Percentiles rank a stretch among this genome's conserved stretches.
Conservation (phyloP, 2,888 invertebrate species). For the Macrophya alboannulata region DNA sequence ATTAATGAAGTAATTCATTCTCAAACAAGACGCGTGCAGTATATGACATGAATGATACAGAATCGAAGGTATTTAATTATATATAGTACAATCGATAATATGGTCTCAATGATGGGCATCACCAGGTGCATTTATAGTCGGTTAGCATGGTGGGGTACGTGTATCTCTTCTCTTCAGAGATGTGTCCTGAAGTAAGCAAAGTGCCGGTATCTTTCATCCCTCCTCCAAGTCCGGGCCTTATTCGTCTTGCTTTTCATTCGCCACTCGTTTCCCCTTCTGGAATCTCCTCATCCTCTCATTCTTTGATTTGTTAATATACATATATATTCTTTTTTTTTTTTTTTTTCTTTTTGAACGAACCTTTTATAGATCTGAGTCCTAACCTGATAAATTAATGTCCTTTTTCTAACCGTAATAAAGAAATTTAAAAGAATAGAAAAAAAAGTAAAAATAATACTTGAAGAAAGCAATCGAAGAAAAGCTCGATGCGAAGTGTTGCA, state of each 20-base stretch:
- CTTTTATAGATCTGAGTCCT: background rate
- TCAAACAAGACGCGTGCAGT: background rate
- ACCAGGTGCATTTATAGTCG: constrained; percentile 12
- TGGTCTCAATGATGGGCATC: constrained; percentile 13
- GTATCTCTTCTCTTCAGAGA: constrained; percentile 21
- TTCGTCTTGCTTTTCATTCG: constrained; percentile 25
- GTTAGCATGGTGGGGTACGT: background rate
- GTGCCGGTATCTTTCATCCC: constrained; percentile 57
- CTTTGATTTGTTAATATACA: background rate
- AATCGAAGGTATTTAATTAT: background rate
- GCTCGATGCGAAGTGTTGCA: constrained; percentile 23
- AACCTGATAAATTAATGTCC: background rate
- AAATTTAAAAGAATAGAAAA: too few relatives aligned
- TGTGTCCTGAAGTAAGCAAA: background rate
- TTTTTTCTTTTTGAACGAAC: background rate
- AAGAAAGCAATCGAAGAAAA: background rate
- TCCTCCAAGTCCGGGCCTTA: constrained; percentile 19
- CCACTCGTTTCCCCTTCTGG: background rate
- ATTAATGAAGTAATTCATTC: background rate
- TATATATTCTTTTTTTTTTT: background rate
- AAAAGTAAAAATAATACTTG: background rate
- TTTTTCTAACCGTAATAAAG: background rate
- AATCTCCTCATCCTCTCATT: background rate
- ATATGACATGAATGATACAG: background rate
- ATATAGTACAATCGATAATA: background rate